Evolutionary conservation across 2,888 invertebrate species (phyloP), one percentile per base, ranked within the genome.

Genomic region (Nomada ruficornis): DNA sequence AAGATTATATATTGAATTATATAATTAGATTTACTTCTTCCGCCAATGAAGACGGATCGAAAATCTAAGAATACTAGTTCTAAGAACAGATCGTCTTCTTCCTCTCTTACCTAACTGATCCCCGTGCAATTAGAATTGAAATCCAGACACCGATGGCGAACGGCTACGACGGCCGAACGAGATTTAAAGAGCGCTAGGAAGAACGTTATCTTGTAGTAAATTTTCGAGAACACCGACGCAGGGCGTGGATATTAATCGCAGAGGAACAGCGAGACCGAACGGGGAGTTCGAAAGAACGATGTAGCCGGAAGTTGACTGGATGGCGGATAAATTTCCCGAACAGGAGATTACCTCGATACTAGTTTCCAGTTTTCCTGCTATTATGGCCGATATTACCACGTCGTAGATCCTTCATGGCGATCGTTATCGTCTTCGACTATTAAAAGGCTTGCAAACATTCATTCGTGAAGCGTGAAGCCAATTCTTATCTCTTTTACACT

Each of bases 321-420:
- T 89, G 90, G 88, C 82, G 90, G 90, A 91, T 91, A 90, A 91
- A 91, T 91, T 91, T 91, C 90, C 91, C 88, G 88, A 91, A 90
- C 90, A 90, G 91, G 91, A 91, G 91, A 91, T 91, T 91, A 91
- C 89, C 84, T 86, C 89, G 89, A 88, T 90, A 90, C 89, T 74
- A 89, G 89, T 88, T 89, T 82, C 88, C 88, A 89, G 86, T 89
- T 89, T 88, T 90, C 88, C 85, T 83, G 80, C 80, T 84, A 85
- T 89, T 89, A 89, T 89, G 85, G 88, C 72, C 80, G 85, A 87
- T 80, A 75, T 88, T 84, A 70, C 68, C 81, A 55, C 73, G 79
- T 72, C 67, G 68, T 67, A 72, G 71, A 44, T 44, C 63, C 64
- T 69, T 63, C 78, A 78, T 71, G 73, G 62, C 72, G 74, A 76